Base-by-base conservation (phyloP, 2,888 invertebrate genomes). In the Eutolmus rufibarbis region DNA sequence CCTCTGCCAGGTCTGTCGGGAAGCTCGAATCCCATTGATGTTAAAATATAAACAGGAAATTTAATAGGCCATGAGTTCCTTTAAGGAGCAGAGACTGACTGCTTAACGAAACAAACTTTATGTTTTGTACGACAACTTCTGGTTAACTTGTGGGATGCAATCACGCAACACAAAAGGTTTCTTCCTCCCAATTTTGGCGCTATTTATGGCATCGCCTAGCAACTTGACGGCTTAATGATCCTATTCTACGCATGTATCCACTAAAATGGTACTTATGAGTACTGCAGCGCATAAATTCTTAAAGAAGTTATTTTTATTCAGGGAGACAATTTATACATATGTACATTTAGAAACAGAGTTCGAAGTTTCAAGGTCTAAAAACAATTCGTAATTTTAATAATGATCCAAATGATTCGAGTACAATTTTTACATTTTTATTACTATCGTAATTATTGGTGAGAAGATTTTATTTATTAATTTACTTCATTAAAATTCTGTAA, bases 41-140 rank as follows among this genome's bases (percentile, higher is more conserved):
- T 79, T 51, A 51, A 79, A 79, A 79, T 79, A 79, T 79, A 46
- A 79, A 79, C 79, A 79, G 51, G 79, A 56, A 46, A 79, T 40
- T 28, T 46, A 46, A 46, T 46, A 51, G 51, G 78, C 19, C 78
- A 79, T 28, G 79, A 23, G 16, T 31, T 79, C 23, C 51, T 79
- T 28, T 79, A 31, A 23, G 14, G 12, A 28, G 5, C 19, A 23
- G 51, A 28, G 12, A 66, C 23, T 66, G 66, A 2, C 28, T 66
- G 66, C 19, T 66, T 66, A 8, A 23, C 66, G 57, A 57, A 51
- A 57, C 19, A n/a, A 57, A 57, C 57, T 57, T 57, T 57, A 23
- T 19, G 57, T 57, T 23, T 23, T 23, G 28, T 28, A 66, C 23
- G 66, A 66, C 12, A 66, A 66, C 66, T 66, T 66, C 23, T 66